These are phyloP conservation scores for Tenthredo amoena DNA, from an alignment of 2,888 invertebrate genomes.

Conservation along the genomic window DNA sequence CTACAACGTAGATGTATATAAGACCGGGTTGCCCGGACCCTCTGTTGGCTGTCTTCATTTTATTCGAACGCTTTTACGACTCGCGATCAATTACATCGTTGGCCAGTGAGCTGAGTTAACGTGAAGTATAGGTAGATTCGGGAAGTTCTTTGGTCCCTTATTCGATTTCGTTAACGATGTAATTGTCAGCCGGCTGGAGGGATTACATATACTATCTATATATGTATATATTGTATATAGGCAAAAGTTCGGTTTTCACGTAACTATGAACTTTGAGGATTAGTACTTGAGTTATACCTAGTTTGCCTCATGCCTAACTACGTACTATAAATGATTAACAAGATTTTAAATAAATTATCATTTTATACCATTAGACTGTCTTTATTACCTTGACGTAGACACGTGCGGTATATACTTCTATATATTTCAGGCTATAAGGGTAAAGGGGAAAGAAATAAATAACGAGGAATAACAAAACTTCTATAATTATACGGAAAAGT, in stretches of 20 bases:
- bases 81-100: slow-evolving; percentile 22
- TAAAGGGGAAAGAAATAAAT: background rate
- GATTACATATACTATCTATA: background rate
- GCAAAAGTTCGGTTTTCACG: background rate
- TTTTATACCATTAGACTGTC: background rate
- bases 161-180: background rate
- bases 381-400: background rate
- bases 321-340: background rate
- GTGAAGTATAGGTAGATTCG: background rate
- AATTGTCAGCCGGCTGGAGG: background rate
- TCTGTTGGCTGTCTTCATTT: slow-evolving; percentile 18
- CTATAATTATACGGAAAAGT: background rate
- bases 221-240: no score
- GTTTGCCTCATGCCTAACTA: background rate
- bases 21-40: background rate
- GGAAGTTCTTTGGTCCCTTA: background rate
- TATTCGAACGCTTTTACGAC: slow-evolving; percentile 35
- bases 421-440: background rate
- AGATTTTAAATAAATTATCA: background rate
- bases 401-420: background rate
- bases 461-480: background rate
- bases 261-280: background rate
- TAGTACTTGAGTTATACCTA: background rate
- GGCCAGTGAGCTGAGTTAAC: slow-evolving; percentile 16
- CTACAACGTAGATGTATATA: background rate